Evolutionary conservation across 2,888 invertebrate genomes (phyloP), one percentile per base, ranked within the genome.

Genomic region (Meta bourneti): DNA sequence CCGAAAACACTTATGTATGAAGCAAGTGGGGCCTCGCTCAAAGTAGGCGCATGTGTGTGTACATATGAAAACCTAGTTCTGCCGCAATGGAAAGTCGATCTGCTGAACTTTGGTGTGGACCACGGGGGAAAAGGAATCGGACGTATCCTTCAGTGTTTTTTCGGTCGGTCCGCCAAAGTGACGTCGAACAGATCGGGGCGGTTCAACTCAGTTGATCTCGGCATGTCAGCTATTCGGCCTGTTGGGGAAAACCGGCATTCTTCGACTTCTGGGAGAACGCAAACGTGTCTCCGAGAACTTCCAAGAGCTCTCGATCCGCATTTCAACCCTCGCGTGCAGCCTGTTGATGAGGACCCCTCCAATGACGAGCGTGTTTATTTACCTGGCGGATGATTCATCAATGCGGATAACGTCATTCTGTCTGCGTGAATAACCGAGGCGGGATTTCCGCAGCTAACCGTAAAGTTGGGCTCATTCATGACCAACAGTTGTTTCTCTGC

Each of bases 361-460:
- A 16, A 49, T 69, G 78, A 79, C 54, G 34, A 80, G 11, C 71
- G 71, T 82, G 72, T 72, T 82, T 82, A 71, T 72, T 51, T 82
- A 70, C 71, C 69, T 69, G 69, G 19, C n/a, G 72, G 34, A 34
- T 89, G 82, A 89, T 6, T 89, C 89, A 89, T 79, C 49, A 19
- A 75, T 34, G 20, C 9, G 61, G 61, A 69, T 69, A 84, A 81
- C 82, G 75, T 82, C 82, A 70, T 70, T 89, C 74, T 89, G 77
- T 52, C 82, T 89, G 89, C 77, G 75, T 82, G 89, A 89, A 77
- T 89, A 82, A 82, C 61, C 82, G 52, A 48, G 61, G 74, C 74
- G 88, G 80, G 74, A 48, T 88, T 88, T 88, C 88, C 88, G 61
- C 61, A 54, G 11, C 61, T 16, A 78, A 54, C 80, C 69, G 48